phyloP scores from a whole-genome alignment of 2,797 vertebrate genomes.

The Vireo griseus region DNA sequence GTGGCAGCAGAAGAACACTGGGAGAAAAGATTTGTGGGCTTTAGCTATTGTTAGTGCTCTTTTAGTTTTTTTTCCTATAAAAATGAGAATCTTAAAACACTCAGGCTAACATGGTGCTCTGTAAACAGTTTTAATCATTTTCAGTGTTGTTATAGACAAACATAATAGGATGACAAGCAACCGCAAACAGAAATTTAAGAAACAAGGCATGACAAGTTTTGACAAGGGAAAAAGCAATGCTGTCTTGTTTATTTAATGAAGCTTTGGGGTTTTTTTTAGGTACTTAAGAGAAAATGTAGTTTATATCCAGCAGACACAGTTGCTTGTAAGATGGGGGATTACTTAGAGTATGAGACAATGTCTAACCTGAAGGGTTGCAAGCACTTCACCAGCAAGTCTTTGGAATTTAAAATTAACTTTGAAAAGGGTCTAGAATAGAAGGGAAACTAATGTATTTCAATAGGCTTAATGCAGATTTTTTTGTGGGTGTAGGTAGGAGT shows the following conservation, averaged over 20 bases:
- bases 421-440: background rate
- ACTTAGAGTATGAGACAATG: background rate
- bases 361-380: background rate
- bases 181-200: background rate
- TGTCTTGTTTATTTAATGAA: slow-evolving; percentile 5
- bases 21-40: background rate
- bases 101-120: background rate
- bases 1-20: background rate
- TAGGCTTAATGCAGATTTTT: background rate
- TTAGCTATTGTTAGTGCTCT: background rate
- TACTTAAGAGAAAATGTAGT: background rate
- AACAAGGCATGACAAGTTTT: background rate
- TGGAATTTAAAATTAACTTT: background rate
- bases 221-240: background rate
- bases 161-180: background rate
- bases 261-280: background rate
- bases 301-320: background rate
- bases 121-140: slow-evolving; percentile 11
- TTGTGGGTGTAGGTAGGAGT: background rate
- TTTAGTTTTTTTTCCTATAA: background rate
- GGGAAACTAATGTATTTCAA: background rate
- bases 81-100: background rate
- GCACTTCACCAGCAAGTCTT: background rate
- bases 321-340: background rate
- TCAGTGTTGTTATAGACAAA: background rate